These are phyloP conservation scores for Troides helena DNA, from an alignment of 2,888 invertebrate genomes.

Conservation along the genomic window DNA sequence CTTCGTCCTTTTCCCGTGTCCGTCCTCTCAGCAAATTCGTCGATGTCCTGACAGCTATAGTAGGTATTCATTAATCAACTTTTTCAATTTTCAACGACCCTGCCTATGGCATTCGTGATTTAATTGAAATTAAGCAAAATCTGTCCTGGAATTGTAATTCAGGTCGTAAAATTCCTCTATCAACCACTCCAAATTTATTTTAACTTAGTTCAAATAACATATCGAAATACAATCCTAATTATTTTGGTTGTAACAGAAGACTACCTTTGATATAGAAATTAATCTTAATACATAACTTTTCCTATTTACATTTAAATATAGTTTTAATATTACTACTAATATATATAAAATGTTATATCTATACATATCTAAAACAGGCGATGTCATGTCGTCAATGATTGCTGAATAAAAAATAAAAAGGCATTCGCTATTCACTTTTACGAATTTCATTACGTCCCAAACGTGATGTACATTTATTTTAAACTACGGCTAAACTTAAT, in stretches of 20 bases:
- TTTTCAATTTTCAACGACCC: constrained; percentile 66
- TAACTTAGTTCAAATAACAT: too few relatives aligned
- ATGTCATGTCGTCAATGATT: background rate
- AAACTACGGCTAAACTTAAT: constrained; percentile 1
- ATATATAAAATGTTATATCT: background rate
- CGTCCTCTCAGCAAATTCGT: constrained; percentile 46
- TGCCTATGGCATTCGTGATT: constrained; percentile 41
- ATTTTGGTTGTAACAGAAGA: too few relatives aligned
- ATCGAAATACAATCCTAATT: too few relatives aligned
- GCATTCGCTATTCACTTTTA: constrained; percentile 1
- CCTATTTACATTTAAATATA: too few relatives aligned
- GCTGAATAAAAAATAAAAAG: background rate
- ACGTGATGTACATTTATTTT: background rate
- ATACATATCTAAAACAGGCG: background rate
- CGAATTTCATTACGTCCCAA: background rate
- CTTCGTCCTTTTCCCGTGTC: constrained; percentile 22
- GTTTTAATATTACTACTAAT: too few relatives aligned
- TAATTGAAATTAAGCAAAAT: constrained; percentile 28
- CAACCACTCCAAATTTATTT: background rate
- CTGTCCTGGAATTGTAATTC: constrained; percentile 13
- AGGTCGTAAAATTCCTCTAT: constrained; percentile 13
- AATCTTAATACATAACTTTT: too few relatives aligned
- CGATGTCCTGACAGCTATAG: constrained; percentile 52
- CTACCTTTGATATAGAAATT: too few relatives aligned
- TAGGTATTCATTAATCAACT: constrained; percentile 70